Percentiles rank a stretch among this genome's conserved stretches.
phyloP scores from a whole-genome alignment of 2,113 vertebrate species.

The Hiodon alosoides region DNA sequence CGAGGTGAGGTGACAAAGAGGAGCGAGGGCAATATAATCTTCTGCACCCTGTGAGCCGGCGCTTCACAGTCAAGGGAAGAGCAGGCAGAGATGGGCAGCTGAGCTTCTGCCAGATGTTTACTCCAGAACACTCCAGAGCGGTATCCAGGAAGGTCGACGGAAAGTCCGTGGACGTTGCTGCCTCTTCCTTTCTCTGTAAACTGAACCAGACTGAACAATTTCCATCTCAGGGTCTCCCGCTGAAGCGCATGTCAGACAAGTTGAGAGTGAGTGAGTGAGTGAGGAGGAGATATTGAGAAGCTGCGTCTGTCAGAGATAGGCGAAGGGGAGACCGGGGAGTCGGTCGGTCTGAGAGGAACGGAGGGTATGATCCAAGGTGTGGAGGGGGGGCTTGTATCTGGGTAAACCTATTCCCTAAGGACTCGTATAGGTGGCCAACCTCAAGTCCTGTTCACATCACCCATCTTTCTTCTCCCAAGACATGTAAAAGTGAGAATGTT shows the following conservation, averaged over 20 bases:
- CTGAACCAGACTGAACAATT: not conserved
- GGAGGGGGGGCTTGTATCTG: too few species aligned
- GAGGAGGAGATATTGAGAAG: not conserved
- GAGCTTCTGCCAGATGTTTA: too few species aligned
- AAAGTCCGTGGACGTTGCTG: too few species aligned
- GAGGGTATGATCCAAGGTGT: too few species aligned
- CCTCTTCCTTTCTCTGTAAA: not conserved
- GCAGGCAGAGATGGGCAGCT: not conserved
- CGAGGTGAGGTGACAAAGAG: slow-evolving; percentile 66
- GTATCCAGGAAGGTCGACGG: too few species aligned
- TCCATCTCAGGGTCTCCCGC: not conserved
- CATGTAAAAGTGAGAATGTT: not conserved
- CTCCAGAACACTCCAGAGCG: too few species aligned
- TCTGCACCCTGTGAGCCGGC: too few species aligned
- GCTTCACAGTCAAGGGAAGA: slow-evolving; percentile 33
- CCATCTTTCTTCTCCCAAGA: too few species aligned
- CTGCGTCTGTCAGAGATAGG: not conserved
- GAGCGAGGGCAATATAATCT: slow-evolving; percentile 38
- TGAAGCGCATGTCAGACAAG: not conserved
- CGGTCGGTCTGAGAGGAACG: too few species aligned
- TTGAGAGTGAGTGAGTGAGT: not conserved
- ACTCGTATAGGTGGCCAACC: too few species aligned
- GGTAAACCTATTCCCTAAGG: too few species aligned
- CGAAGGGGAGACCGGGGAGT: not conserved
- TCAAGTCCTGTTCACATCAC: too few species aligned